Evolutionary conservation across 2,797 vertebrate genomes (phyloP), one percentile per base, ranked within the genome.

Genomic region (Liparis tanakae): DNA sequence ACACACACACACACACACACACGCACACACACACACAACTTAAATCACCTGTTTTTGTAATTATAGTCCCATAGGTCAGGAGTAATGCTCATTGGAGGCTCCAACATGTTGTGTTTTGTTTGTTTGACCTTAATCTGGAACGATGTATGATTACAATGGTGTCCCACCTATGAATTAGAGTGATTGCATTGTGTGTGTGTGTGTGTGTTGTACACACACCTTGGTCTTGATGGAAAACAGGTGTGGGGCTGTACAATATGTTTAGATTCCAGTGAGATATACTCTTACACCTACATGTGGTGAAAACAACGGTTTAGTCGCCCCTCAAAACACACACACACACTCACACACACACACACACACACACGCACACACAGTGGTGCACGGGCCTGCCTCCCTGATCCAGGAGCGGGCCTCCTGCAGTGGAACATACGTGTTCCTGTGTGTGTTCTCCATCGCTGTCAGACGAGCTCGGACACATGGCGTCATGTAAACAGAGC

Each of bases 401-500:
- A 84, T 81, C 74, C 57, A 68, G 72, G 73, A 76, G 80, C 65
- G 55, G 74, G 71, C 74, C 53, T 58, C 63, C 67, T 72, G 30
- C 61, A 71, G 64, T 56, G 78, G 78, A 88, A 81, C 84, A 62
- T 74, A 81, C 67, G 67, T 84, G 80, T 78, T 88, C 84, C 70
- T 22, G 20, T 51, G 20, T 83, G 74, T 82, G 79, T 82, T 84
- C 70, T 59, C 66, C 51, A 83, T 81, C 78, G 85, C 87, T 88
- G 90, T 92, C 90, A 89, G 67, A 82, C 85, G 55, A 39, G 74
- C 88, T 91, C 84, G 69, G 55, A 78, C 87, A 84, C 88, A 88
- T 59, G 70, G 80, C 78, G 71, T 91, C 85, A 81, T 80, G 78
- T 91, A 92, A 92, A 93, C 92, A 90, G 53, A 67, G 78, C 50